These are phyloP conservation scores for Drosophila repleta DNA, from an alignment of 1,140 invertebrate species.

Conservation along the genomic window DNA sequence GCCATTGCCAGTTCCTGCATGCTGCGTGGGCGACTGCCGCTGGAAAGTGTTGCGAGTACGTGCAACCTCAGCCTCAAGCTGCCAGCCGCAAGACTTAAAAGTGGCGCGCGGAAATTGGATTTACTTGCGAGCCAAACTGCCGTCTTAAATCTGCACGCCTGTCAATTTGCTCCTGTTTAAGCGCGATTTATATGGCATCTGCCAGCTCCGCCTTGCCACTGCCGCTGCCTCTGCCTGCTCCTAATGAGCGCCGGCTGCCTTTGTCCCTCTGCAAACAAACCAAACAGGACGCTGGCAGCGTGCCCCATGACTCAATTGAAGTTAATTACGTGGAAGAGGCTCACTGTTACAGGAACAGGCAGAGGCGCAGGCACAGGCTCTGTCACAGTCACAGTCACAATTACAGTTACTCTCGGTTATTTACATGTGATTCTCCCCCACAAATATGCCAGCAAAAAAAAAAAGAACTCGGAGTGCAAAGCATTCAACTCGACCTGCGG, in stretches of 20 bases:
- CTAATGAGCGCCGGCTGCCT: constrained; percentile 56
- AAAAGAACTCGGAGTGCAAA: neutral
- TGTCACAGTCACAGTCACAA: neutral
- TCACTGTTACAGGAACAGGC: constrained; percentile 4
- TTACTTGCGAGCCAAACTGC: constrained; percentile 50
- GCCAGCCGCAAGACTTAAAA: constrained; percentile 58
- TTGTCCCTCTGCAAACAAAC: constrained; percentile 22
- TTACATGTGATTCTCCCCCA: constrained; percentile 48
- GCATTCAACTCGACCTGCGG: neutral
- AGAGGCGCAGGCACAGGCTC: neutral
- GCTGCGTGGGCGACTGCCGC: constrained; percentile 24
- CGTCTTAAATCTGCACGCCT: constrained; percentile 68
- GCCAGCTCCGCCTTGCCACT: too few species aligned
- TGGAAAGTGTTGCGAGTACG: constrained; percentile 77
- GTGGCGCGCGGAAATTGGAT: constrained; percentile 69
- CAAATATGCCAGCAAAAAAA: constrained; percentile 1
- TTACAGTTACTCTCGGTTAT: constrained; percentile 31
- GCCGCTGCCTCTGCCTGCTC: too few species aligned
- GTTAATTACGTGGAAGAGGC: constrained; percentile 70
- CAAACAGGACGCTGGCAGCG: constrained; percentile 55
- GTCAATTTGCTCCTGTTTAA: constrained; percentile 72
- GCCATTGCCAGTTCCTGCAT: constrained; percentile 6
- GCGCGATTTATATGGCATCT: constrained; percentile 61
- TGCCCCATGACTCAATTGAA: constrained; percentile 65
- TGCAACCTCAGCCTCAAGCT: constrained; percentile 40